Evolutionary conservation across 2,888 invertebrate genomes (phyloP), one percentile per base, ranked within the genome.

Genomic region (Ditula angustiorana): DNA sequence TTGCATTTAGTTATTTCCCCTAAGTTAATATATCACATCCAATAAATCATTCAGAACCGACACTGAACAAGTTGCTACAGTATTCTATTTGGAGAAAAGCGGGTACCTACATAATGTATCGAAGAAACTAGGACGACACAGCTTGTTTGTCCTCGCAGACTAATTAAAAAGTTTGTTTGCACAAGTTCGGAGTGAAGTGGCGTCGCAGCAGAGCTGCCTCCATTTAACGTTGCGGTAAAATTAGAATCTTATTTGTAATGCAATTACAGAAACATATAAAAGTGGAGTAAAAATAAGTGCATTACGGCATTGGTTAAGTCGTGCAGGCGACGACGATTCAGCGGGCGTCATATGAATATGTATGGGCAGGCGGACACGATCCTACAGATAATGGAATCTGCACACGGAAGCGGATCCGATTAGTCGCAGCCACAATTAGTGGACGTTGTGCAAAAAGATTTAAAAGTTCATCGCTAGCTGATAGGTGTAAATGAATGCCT

Each of bases 131-230:
- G 82, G 86, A 74, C 87, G 88, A 87, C 83, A 85, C 85, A 85
- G 88, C 88, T 87, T 92, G 92, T 90, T 92, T 91, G 91, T 90
- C 85, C 87, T 90, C 83, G 85, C 81, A 87, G 90, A 90, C 91
- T 92, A 92, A 92, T 92, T 92, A 92, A 92, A 92, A 92, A 92
- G 91, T 92, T 92, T 92, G 90, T 88, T 87, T 80, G 79, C 73
- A 74, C 75, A 86, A 90, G 80, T 91, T 85, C 77, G 71, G 79
- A 79, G 81, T 71, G 79, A 85, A 87, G 86, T 85, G 83, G 81
- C 81, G 79, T 78, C 84, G 81, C 81, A 86, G 86, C 85, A 80
- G 74, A 81, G 79, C 78, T 75, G 76, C 79, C 76, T 79, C 82
- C 83, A 83, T 86, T 86, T 81, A 81, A 80, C 80, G 77, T 74